Conservation (phyloP, 53 echinoderm and acorn worm species). For the Crossaster papposus region DNA sequence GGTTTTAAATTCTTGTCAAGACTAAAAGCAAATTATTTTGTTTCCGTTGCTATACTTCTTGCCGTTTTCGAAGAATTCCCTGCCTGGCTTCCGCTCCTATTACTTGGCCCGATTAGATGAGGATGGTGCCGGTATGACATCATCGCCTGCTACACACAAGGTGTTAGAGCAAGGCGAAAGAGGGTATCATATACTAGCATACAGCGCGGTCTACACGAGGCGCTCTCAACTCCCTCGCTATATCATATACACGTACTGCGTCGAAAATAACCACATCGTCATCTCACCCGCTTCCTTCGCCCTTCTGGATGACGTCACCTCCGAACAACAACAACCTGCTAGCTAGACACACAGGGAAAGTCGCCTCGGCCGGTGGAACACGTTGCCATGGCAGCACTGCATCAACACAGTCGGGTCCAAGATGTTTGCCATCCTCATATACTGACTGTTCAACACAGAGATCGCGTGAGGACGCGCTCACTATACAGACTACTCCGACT, state of each 20-base stretch:
- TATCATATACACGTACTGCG: too few relatives aligned
- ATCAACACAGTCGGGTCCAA: background rate
- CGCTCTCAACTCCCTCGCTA: background rate
- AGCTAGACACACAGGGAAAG: background rate
- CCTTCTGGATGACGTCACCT: slow-evolving; percentile 25
- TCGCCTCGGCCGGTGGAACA: background rate
- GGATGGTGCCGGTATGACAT: background rate
- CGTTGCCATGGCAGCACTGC: slow-evolving; percentile 32
- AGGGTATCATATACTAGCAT: too few relatives aligned
- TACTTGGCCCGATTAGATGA: background rate
- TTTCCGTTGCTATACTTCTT: background rate
- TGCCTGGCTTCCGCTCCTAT: background rate
- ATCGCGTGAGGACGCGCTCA: slow-evolving; percentile 14
- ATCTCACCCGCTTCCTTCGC: background rate
- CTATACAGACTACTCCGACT: background rate
- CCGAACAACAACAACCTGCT: background rate
- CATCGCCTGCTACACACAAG: background rate
- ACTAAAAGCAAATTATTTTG: background rate
- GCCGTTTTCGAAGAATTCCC: background rate
- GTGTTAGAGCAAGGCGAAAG: background rate
- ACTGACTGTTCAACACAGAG: background rate
- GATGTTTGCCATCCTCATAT: background rate
- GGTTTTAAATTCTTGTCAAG: too few relatives aligned
- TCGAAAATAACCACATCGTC: slow-evolving; percentile 12
- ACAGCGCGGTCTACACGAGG: background rate